These are phyloP conservation scores for Synanthedon vespiformis DNA, from an alignment of 2,888 invertebrate genomes.

Conservation along the genomic window DNA sequence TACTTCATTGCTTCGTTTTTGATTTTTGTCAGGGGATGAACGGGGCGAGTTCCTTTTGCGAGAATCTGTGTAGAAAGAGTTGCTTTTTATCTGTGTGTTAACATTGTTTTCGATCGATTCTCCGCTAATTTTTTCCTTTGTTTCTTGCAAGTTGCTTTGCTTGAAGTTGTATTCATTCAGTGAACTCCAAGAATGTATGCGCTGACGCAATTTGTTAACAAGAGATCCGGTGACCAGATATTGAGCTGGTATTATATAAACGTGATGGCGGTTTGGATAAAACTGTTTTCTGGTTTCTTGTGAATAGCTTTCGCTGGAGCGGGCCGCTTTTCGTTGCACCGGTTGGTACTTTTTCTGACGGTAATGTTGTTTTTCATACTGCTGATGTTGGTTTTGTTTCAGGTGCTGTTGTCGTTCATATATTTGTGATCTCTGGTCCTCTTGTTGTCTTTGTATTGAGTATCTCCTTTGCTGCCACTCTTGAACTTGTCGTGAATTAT, in stretches of 20 bases:
- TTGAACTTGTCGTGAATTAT: too few species aligned
- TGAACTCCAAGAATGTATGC: not conserved
- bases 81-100: not conserved
- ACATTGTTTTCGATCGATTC: not conserved
- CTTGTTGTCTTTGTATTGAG: not conserved
- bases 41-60: constrained; percentile 10
- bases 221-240: not conserved
- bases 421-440: not conserved
- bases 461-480: not conserved
- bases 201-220: not conserved
- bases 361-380: not conserved
- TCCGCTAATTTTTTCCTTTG: constrained; percentile 1
- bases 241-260: not conserved
- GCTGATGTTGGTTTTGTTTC: not conserved
- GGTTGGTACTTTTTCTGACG: not conserved
- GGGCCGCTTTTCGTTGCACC: not conserved
- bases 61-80: not conserved
- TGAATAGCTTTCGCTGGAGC: not conserved
- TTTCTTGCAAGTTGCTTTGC: constrained; percentile 15
- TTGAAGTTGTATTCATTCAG: constrained; percentile 1
- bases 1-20: constrained; percentile 14
- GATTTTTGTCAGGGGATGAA: not conserved
- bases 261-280: not conserved
- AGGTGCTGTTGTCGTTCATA: not conserved
- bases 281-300: not conserved